Evolutionary conservation across 2,797 vertebrate genomes (phyloP), one percentile per base, ranked within the genome.

Genomic region (Moxostoma hubbsi): DNA sequence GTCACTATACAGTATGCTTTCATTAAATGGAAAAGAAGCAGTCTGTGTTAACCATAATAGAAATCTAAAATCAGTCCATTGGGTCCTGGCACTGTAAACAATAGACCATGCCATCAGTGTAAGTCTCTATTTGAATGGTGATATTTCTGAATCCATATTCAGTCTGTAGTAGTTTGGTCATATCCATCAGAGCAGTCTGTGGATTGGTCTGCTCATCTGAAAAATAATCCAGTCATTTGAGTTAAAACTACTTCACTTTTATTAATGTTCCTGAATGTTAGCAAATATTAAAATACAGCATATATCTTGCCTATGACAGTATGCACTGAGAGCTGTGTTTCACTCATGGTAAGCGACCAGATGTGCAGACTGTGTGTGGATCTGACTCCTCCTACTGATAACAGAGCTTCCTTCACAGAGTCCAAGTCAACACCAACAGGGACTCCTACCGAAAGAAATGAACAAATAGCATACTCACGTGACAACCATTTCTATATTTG

Each of bases 111-210:
- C 89, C 92, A 0, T 88, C 87, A 18, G 12, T 74, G 67, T 90
- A 88, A 53, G 4, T 80, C 77, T 98, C 96, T 18, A 96, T 94
- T 85, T 98, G 96, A 81, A 98, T 89, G 0, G 96, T 96, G 86
- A 95, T 86, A 5, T 82, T 88, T 79, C 89, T 83, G 61, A 98
- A 95, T 69, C 91, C 89, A 11, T 96, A 97, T 71, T 91, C 90
- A 0, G 89, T 92, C 84, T 86, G 91, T 11, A 98, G 95, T 10
- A 84, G 90, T 11, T 86, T 81, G 0, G 93, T 94, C n/a, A 94
- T 87, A 54, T 95, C 94, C 57, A n/a, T 85, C 81, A 96, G 91
- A 85, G 96, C 88, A 0, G 36, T 64, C 85, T 96, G 93, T 0
- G 91, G 12, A 36, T 96, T 92, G 0, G 89, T 88, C 0, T 84